A percentile compares a stretch with the other conserved stretches of the same genome.
These are phyloP conservation scores for Scaptomyza caliginosa DNA, from an alignment of 2,888 invertebrate genomes.

Conservation along the genomic window DNA sequence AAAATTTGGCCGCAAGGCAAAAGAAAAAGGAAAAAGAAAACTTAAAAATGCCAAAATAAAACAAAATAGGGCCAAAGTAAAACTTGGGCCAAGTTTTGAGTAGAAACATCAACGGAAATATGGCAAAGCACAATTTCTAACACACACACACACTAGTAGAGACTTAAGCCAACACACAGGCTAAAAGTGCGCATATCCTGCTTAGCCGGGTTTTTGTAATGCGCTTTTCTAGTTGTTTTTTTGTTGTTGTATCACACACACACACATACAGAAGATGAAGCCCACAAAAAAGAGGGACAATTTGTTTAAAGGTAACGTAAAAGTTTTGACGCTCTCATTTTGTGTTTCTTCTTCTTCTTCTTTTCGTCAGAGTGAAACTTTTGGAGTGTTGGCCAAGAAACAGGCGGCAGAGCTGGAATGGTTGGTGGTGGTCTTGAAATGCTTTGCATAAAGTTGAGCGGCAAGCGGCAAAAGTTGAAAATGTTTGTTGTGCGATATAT, in stretches of 20 bases:
- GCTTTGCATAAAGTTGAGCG: constrained; percentile 69
- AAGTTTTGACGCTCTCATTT: constrained; percentile 64
- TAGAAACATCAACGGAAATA: constrained; percentile 69
- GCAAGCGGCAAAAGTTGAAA: constrained; percentile 57
- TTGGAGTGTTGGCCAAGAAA: not conserved
- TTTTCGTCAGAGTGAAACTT: constrained; percentile 10
- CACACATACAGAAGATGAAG: constrained; percentile 6
- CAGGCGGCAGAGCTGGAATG: not conserved
- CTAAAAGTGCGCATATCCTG: constrained; percentile 70
- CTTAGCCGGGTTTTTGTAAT: constrained; percentile 67
- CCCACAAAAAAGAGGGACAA: constrained; percentile 63
- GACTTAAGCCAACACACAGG: constrained; percentile 40
- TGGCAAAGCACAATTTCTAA: constrained; percentile 53
- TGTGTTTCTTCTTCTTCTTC: constrained; percentile 5
- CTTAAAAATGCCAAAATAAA: constrained; percentile 44
- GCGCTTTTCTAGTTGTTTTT: constrained; percentile 51
- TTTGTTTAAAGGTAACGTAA: constrained; percentile 71
- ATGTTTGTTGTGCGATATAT: constrained; percentile 58
- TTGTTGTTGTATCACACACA: constrained; percentile 34
- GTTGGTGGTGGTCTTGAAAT: constrained; percentile 39
- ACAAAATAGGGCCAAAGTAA: constrained; percentile 25
- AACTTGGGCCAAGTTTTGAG: constrained; percentile 58
- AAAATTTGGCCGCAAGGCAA: constrained; percentile 36
- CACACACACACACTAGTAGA: constrained; percentile 2
- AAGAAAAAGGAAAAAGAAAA: constrained; percentile 27